Base-by-base conservation (phyloP, 2,797 vertebrate genomes). In the Leptodactylus fallax region DNA sequence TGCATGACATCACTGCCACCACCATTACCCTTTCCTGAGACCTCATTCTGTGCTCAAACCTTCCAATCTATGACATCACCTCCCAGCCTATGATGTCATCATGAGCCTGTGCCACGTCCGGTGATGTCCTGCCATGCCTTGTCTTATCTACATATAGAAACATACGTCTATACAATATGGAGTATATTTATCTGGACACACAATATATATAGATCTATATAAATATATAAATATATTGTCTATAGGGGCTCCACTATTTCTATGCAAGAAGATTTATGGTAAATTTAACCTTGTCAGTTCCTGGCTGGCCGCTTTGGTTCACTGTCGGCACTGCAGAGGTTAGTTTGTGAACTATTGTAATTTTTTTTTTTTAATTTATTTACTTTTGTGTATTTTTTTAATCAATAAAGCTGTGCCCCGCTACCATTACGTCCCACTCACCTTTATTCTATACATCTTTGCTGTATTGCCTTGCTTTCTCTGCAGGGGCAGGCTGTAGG, bases 221-320 rank as follows among this genome's bases (percentile, higher is more conserved):
- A 89, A 89, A 89, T 89, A 89, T 86, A 89, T 89, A 89, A 81
- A 89, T 86, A 89, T 89, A 89, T 89, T 86, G 83, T 89, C 84
- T 89, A 86, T 77, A 77, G 84, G 87, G 87, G 87, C 87, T 86
- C 79, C 87, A 89, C 87, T 89, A 89, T 89, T 89, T 89, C 87
- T 89, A 89, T 89, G 87, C 87, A 89, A 89, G 87, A 89, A 76
- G 83, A 88, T 81, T 86, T 86, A 89, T 86, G 87, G 84, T 89
- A 69, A 85, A 78, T 72, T 82, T 78, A 76, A 69, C 79, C 79
- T 78, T 78, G 79, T 71, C 84, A 69, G 87, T 82, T 53, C 47
- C 87, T 76, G 69, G 55, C 69, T 74, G 79, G 71, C 71, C 79
- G 21, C 47, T 63, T 63, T 85, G 74, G 87, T 84, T 79, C 61